Conservation (phyloP, 2,113 vertebrate species). For the Natator depressus region DNA sequence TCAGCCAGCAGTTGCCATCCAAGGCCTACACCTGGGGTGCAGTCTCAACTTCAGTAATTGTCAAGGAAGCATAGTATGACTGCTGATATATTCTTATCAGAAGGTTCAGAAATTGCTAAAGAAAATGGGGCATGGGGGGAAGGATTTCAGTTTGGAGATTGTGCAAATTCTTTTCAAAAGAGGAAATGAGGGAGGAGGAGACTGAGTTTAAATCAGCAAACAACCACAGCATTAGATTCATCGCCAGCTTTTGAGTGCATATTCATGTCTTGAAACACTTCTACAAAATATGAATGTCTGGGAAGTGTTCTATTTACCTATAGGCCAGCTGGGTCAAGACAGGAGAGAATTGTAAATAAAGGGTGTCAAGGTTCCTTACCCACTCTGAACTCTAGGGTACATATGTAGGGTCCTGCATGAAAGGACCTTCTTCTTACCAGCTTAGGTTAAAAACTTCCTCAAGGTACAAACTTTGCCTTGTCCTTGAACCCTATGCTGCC, state of each 20-base stretch:
- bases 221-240: background rate
- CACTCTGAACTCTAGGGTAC: too few relatives aligned
- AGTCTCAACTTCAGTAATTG: constrained; percentile 53
- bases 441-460: too few relatives aligned
- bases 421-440: too few relatives aligned
- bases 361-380: too few relatives aligned
- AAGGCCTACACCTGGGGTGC: constrained; percentile 34
- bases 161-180: constrained; percentile 21
- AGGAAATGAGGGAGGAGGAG: background rate
- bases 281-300: background rate
- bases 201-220: background rate
- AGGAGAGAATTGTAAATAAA: background rate
- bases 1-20: constrained; percentile 54
- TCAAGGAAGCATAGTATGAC: constrained; percentile 38
- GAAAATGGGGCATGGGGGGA: constrained; percentile 15
- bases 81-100: constrained; percentile 33
- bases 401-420: too few relatives aligned
- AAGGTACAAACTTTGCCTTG: too few relatives aligned
- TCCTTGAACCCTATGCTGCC: too few relatives aligned
- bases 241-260: constrained; percentile 29
- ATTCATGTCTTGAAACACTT: background rate
- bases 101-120: constrained; percentile 33
- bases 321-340: background rate
- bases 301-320: background rate
- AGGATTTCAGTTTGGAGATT: constrained; percentile 44